Percentiles rank a stretch among this genome's conserved stretches.
Evolutionary conservation across 2,888 invertebrate genomes (phyloP).

Genomic region (Malachius bipustulatus): DNA sequence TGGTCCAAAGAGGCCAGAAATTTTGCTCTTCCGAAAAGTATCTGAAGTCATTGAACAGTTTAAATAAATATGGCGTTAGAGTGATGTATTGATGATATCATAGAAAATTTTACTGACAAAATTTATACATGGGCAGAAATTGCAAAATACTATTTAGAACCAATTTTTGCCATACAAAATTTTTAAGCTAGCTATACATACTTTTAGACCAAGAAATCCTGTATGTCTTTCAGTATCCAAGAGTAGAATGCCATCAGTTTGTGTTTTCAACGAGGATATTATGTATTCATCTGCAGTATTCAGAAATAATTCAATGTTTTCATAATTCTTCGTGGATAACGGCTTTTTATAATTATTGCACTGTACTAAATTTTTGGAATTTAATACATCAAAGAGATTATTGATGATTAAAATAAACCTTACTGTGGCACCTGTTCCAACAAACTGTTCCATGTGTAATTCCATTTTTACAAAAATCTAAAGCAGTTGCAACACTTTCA

Average conservation of each 20-base stretch:
- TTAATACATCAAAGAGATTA: slow-evolving; percentile 21
- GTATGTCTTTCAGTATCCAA: too few relatives aligned
- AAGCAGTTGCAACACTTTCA: slow-evolving; percentile 18
- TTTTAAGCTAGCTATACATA: too few relatives aligned
- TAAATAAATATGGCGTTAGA: slow-evolving; percentile 15
- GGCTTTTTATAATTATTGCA: slow-evolving; percentile 6
- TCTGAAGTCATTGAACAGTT: slow-evolving; percentile 14
- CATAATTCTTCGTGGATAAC: slow-evolving; percentile 1
- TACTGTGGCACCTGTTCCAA: slow-evolving; percentile 17
- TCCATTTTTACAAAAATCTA: slow-evolving; percentile 14
- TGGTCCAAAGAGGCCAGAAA: slow-evolving; percentile 13
- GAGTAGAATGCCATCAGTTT: too few relatives aligned
- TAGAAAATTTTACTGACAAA: too few relatives aligned
- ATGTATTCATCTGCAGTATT: neutral
- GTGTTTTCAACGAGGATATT: neutral
- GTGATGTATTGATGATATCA: too few relatives aligned
- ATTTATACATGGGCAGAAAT: too few relatives aligned
- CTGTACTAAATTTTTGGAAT: slow-evolving; percentile 12
- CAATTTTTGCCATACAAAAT: too few relatives aligned
- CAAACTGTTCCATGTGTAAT: slow-evolving; percentile 13
- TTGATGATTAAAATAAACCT: slow-evolving; percentile 19
- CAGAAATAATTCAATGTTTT: neutral
- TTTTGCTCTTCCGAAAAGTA: slow-evolving; percentile 12
- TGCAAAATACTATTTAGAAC: too few relatives aligned
- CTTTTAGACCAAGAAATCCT: too few relatives aligned